Conservation (phyloP, 2,113 vertebrate genomes). For the Aegotheles bennettii region DNA sequence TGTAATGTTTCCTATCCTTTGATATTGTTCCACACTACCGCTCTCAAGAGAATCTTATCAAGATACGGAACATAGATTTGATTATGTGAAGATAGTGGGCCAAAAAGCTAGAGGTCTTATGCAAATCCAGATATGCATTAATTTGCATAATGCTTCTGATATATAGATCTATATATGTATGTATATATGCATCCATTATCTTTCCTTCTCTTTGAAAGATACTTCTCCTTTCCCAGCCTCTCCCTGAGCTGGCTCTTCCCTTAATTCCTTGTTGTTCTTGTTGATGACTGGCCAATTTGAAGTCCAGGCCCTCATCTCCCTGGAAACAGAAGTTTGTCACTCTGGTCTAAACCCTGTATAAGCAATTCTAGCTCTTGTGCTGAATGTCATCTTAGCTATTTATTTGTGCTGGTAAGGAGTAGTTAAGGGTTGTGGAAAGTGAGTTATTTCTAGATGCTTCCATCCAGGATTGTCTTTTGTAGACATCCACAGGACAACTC, state of each 20-base stretch:
- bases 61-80: neutral
- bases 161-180: neutral
- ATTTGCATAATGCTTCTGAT: conserved; percentile 1
- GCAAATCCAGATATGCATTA: neutral
- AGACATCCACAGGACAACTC: neutral
- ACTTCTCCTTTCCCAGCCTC: conserved; percentile 25
- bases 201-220: neutral
- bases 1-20: conserved; percentile 20
- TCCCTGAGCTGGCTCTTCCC: neutral
- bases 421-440: neutral
- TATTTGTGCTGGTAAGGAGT: neutral
- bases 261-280: neutral
- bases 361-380: neutral
- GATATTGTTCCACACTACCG: neutral
- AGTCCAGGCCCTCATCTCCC: neutral
- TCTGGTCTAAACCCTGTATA: neutral
- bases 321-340: neutral
- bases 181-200: neutral
- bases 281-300: neutral
- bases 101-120: conserved; percentile 31
- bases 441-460: neutral
- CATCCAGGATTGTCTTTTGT: neutral
- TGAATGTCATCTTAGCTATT: neutral
- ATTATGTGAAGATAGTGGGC: neutral
- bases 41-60: neutral